These are phyloP conservation scores for Salpingus planirostris DNA, from an alignment of 2,888 invertebrate genomes.

Conservation along the genomic window DNA sequence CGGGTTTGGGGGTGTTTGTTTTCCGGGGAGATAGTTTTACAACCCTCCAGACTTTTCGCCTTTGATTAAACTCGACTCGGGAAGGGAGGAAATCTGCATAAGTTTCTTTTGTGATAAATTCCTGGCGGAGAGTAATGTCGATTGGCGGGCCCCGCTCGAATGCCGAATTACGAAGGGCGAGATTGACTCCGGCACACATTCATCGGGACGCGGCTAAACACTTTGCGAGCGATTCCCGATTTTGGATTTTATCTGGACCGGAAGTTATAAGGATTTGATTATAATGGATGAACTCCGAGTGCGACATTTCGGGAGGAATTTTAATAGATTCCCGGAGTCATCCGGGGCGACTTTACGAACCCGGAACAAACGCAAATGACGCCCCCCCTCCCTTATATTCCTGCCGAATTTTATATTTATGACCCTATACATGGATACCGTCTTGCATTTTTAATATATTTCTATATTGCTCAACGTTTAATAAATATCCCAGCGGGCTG, in stretches of 20 bases:
- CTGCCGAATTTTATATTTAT: too few relatives aligned
- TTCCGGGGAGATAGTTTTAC: neutral
- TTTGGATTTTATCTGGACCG: slow-evolving; percentile 18
- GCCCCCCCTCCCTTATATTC: too few relatives aligned
- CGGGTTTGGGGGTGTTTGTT: too few relatives aligned
- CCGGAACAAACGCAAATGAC: too few relatives aligned
- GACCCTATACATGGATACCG: too few relatives aligned
- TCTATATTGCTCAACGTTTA: too few relatives aligned
- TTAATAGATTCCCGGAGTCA: slow-evolving; percentile 7
- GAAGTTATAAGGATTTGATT: slow-evolving; percentile 21
- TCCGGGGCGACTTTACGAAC: too few relatives aligned
- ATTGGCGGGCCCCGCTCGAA: slow-evolving; percentile 11
- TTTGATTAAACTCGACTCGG: slow-evolving; percentile 8
- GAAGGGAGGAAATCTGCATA: slow-evolving; percentile 10
- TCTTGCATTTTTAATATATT: too few relatives aligned
- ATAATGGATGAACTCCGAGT: slow-evolving; percentile 18
- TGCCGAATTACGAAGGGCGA: slow-evolving; percentile 8
- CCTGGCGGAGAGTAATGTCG: slow-evolving; percentile 9
- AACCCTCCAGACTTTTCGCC: neutral
- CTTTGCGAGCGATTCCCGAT: slow-evolving; percentile 10
- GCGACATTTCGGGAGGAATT: slow-evolving; percentile 8
- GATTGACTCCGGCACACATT: slow-evolving; percentile 4
- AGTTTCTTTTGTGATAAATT: slow-evolving; percentile 11
- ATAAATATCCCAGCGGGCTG: too few relatives aligned
- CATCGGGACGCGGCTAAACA: neutral